These are phyloP conservation scores for Channa argus DNA, from an alignment of 2,113 vertebrate species.

Conservation along the genomic window DNA sequence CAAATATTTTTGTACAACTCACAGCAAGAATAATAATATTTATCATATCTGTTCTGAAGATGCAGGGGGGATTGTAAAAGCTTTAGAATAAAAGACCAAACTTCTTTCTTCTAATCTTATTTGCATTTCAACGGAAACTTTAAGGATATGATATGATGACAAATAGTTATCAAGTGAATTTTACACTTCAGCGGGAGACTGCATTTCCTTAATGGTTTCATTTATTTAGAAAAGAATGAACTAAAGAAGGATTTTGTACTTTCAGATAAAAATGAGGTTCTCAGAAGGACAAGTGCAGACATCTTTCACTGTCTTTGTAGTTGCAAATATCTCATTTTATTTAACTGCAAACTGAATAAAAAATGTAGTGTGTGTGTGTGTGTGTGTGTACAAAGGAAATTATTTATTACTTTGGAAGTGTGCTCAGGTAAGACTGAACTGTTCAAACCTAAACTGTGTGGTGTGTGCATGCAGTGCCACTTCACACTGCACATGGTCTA, in stretches of 20 bases:
- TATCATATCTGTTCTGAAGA: no score
- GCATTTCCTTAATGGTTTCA: constrained; percentile 21
- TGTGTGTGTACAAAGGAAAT: no score
- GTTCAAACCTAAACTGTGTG: background rate
- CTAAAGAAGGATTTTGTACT: background rate
- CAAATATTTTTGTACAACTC: no score
- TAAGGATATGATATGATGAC: background rate
- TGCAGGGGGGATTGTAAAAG: no score
- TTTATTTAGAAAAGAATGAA: constrained; percentile 14
- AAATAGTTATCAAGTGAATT: background rate
- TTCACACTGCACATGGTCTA: no score
- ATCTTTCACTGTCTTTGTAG: constrained; percentile 5
- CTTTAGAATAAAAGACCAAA: no score
- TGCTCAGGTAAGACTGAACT: constrained; percentile 22
- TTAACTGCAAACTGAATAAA: background rate
- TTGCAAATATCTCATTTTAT: background rate
- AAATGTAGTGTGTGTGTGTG: background rate
- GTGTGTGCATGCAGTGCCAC: no score
- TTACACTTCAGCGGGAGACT: constrained; percentile 9
- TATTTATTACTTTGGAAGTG: no score
- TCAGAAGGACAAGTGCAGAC: constrained; percentile 4
- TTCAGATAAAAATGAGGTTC: constrained; percentile 1
- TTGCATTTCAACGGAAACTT: background rate
- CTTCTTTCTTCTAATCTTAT: background rate
- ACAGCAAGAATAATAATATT: no score